Evolutionary conservation across 2,797 vertebrate genomes (phyloP), one percentile per base, ranked within the genome.

Genomic region (Chaetodon trifasciatus): DNA sequence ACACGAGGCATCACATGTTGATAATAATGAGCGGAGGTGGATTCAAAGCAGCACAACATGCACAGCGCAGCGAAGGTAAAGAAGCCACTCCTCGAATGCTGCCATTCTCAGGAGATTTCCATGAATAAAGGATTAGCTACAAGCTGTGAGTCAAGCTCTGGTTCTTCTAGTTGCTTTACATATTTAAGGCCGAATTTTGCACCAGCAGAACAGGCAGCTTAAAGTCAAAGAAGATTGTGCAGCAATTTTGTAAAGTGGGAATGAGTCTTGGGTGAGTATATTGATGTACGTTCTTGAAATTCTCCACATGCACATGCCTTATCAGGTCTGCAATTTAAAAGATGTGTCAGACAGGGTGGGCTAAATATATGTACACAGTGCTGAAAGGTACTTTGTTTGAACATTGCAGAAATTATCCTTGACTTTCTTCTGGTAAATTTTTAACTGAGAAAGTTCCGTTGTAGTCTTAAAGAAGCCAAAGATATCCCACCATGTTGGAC

Each of bases 111-210:
- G 84, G 82, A 91, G 90, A 92, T 92, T 92, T 83, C 84, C 87
- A 91, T 91, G 89, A 92, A 93, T 93, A 92, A 89, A 90, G 92
- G 92, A 95, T 94, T 95, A 93, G 88, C 90, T 80, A 76, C 93
- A 91, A 92, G 89, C 93, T 90, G 86, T 62, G 88, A 91, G 92
- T 93, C 91, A 92, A 91, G 91, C 92, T 92, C 86, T 77, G 88
- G 74, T 92, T 92, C 86, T 90, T 86, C 87, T 76, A 86, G 73
- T 92, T 90, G 87, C 92, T 94, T 93, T 93, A 92, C 91, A 93
- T 93, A 93, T 94, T 94, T 92, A 90, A 91, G 84, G 88, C 85
- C 55, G 52, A 88, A 82, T 91, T 90, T 85, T 76, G 79, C 77
- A 82, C 62, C 74, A 64, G 86, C 84, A 93, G 92, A 88, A 91